Base-by-base conservation (phyloP, 2,797 vertebrate species). In the Arrhamphus sclerolepis region DNA sequence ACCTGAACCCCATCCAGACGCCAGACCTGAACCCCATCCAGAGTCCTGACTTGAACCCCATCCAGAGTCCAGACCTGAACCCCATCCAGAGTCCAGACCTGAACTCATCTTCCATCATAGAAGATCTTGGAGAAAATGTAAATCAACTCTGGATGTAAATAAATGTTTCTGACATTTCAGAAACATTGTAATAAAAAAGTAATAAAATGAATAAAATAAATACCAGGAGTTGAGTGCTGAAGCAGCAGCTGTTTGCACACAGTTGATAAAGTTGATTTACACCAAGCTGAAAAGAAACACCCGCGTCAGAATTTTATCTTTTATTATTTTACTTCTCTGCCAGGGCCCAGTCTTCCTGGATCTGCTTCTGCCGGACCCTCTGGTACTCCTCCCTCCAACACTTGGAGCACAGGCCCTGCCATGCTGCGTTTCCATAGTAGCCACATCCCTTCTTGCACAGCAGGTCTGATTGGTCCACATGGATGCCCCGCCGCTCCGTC, bases 341-440 rank as follows among this genome's bases (percentile, higher is more conserved):
- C 77, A 99, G 87, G 62, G 96, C 97, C 96, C 96, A 97, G 39
- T 99, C 97, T 58, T 98, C 97, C 75, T 98, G 96, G 77, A 99
- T 99, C 90, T 98, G 97, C 73, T 94, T 96, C 89, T 98, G 96
- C 70, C 96, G 92, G 3, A 96, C 94, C 81, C 92, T 94, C 84
- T 98, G 96, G 90, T 98, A 98, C 73, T 98, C 96, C 74, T 99
- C 97, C 77, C 96, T 91, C 97, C 97, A 98, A 88, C 97, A 99
- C 88, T 99, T 99, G 83, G 97, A 99, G 90, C 97, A 99, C 70
- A 96, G 95, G 14, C 96, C 97, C 82, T 98, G 97, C 97, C 96
- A 98, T 0, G 94, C 96, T 6, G 95, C 89, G 68, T 98, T 98
- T 66, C 97, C 97, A 26, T 97, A 99, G 92, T 97, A 99, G 89